phyloP scores from a whole-genome alignment of 2,888 invertebrate genomes.

The Paralinhomoeus sp. region DNA sequence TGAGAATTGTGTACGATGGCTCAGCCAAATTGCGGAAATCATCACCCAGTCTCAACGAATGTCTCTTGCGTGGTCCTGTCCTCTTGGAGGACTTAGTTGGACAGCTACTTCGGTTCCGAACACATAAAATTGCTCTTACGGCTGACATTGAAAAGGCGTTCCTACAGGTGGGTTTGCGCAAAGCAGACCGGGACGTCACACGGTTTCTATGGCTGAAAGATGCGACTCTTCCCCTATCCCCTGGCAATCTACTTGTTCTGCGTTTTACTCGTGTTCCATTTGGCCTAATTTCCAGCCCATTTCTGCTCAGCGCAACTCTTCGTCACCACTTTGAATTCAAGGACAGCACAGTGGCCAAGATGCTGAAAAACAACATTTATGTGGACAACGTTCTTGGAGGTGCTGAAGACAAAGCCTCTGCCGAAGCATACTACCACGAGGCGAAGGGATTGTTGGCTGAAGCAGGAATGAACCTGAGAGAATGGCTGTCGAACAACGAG shows the following conservation, averaged over 20 bases:
- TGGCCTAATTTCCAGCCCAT: not conserved
- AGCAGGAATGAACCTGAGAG: too few species aligned
- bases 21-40: not conserved
- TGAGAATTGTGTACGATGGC: conserved; percentile 9
- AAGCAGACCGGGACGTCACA: conserved; percentile 4
- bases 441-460: too few species aligned
- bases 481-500: too few species aligned
- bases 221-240: not conserved
- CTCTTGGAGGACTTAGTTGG: conserved; percentile 2
- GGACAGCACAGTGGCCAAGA: too few species aligned
- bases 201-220: conserved; percentile 3
- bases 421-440: too few species aligned
- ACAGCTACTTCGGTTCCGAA: conserved; percentile 7
- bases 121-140: conserved; percentile 1
- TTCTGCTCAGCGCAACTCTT: not conserved
- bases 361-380: too few species aligned
- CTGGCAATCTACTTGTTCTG: not conserved
- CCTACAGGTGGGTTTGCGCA: conserved; percentile 5
- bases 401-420: too few species aligned
- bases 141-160: conserved; percentile 11
- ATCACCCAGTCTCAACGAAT: conserved; percentile 8
- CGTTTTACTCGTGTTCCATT: not conserved
- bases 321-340: too few species aligned
- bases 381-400: too few species aligned
- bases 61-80: conserved; percentile 5